Percentiles rank a stretch among this genome's conserved stretches.
phyloP scores from a whole-genome alignment of 1,140 invertebrate species.

The Zaprionus lachaisei region DNA sequence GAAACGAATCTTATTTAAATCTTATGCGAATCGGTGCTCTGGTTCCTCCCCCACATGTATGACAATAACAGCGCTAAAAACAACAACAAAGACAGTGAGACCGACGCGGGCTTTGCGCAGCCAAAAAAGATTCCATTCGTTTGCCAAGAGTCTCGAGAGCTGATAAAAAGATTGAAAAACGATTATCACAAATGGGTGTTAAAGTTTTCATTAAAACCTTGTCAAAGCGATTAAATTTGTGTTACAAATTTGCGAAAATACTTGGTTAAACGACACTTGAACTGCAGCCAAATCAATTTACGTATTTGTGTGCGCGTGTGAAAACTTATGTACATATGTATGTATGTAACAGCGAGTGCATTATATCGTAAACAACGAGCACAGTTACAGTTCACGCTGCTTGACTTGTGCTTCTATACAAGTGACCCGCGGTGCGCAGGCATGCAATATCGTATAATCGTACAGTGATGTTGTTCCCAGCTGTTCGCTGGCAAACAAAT shows the following conservation, averaged over 20 bases:
- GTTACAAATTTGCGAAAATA: background rate
- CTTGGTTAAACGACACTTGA: background rate
- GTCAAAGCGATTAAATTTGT: background rate
- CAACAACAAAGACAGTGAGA: slow-evolving; percentile 1
- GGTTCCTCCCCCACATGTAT: background rate
- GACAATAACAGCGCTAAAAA: slow-evolving; percentile 5
- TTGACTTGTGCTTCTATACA: slow-evolving; percentile 29
- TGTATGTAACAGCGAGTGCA: background rate
- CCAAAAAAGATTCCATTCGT: slow-evolving; percentile 7
- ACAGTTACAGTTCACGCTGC: background rate
- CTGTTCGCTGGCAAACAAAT: slow-evolving; percentile 35
- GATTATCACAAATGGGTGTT: slow-evolving; percentile 31
- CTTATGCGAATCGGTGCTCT: slow-evolving; percentile 3
- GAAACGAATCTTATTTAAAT: slow-evolving; percentile 32
- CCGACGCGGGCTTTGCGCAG: background rate
- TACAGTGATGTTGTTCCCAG: slow-evolving; percentile 28
- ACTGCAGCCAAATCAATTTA: slow-evolving; percentile 4
- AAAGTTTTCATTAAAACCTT: slow-evolving; percentile 4
- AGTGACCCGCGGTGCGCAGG: slow-evolving; percentile 23
- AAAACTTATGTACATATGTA: background rate
- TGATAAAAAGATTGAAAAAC: slow-evolving; percentile 21
- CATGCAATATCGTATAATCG: slow-evolving; percentile 1
- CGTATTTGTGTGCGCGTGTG: background rate
- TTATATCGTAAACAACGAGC: background rate
- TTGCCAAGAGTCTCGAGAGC: slow-evolving; percentile 13